Base-by-base conservation (phyloP, 2,888 invertebrate genomes). In the Cremastinae sp. region DNA sequence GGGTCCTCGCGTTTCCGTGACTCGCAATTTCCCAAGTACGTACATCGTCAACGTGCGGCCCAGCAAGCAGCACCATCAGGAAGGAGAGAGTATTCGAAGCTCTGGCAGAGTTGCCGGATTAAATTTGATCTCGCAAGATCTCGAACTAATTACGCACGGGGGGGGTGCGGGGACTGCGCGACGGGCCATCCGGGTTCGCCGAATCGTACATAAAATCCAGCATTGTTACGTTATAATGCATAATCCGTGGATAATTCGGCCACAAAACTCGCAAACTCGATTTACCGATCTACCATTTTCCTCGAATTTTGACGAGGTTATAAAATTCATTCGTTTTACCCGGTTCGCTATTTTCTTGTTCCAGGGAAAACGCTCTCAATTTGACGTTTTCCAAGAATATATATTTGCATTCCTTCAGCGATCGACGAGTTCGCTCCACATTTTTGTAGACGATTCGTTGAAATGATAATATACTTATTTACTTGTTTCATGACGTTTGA, bases 51-150 rank as follows among this genome's bases (percentile, higher is more conserved):
- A 14, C 38, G 16, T 20, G 12, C n/a, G 14, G 36, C 47, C 20
- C 36, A 2, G 28, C 2, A 28, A 3, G 28, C 28, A 28, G 28
- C n/a, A 28, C 2, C 2, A 28, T 2, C 2, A 28, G 28, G 28
- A 28, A 28, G 28, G 28, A 28, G 20, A 22, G 16, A 45, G 47
- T 10, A 20, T 41, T 45, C 9, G 28, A 12, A 9, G 41, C 49
- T 20, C 58, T 34, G 20, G 16, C 18, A 51, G 43, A 62, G 58
- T 68, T 62, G 43, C 2, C 49, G 56, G 56, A 69, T 69, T 74
- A 74, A 69, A 61, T 62, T 69, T 51, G 43, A 64, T 74, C 74
- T 43, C 16, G 56, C 34, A 62, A 68, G 49, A 74, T 69, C 51
- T 64, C 41, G 10, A 64, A 47, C 62, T 62, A 62, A 69, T 74